A percentile compares a stretch with the other conserved stretches of the same genome.
Evolutionary conservation across 2,797 vertebrate genomes (phyloP).

Genomic region (Gallinago nigripennis): DNA sequence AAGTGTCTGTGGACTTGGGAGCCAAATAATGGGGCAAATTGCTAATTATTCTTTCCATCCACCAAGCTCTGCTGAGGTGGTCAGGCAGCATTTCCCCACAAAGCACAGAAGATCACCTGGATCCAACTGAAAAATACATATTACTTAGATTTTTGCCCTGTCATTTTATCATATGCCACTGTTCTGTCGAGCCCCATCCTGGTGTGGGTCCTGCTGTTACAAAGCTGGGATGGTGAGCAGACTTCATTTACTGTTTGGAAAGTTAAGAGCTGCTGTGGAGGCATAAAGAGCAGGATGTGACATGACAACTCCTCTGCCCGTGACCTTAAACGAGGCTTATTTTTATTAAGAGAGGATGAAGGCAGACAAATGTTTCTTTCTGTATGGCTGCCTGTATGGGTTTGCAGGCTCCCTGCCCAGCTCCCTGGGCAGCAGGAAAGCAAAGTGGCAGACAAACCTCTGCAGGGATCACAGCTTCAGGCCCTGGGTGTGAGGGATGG

Average conservation of each 20-base stretch:
- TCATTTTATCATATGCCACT: fast-evolving
- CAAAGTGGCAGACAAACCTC: neutral
- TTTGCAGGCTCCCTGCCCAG: neutral
- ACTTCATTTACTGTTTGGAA: neutral
- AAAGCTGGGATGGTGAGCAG: fast-evolving
- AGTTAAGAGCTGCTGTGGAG: neutral
- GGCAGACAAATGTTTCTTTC: neutral
- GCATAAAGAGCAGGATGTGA: constrained; percentile 11
- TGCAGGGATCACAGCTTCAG: neutral
- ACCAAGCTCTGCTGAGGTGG: neutral
- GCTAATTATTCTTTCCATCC: too few relatives aligned
- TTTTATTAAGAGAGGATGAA: neutral
- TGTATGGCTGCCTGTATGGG: neutral
- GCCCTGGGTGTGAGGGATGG: fast-evolving
- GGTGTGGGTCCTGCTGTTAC: neutral
- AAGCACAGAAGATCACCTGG: fast-evolving
- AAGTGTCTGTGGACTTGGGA: neutral
- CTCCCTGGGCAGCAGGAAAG: neutral
- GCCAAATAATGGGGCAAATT: neutral
- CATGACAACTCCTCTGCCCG: neutral
- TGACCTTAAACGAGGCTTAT: neutral
- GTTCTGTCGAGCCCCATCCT: neutral
- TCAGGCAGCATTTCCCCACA: neutral
- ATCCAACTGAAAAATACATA: neutral
- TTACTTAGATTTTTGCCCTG: fast-evolving